Evolutionary conservation across 1,140 invertebrate species (phyloP).

Genomic region (Zaprionus ornatus): DNA sequence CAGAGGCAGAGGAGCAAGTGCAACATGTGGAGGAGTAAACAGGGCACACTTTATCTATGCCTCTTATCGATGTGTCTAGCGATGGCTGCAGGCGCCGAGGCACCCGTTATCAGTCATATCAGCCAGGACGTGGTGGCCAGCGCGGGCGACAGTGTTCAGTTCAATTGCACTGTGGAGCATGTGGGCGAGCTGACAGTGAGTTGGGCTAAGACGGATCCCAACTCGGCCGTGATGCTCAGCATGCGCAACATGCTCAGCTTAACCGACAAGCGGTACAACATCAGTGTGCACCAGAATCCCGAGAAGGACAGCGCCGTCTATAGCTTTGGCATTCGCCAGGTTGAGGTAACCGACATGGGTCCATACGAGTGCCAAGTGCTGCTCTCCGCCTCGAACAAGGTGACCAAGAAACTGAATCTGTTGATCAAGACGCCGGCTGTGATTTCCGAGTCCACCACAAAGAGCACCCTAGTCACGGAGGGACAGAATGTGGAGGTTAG

Average conservation of each 20-base stretch:
- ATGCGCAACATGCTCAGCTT: slow-evolving; percentile 89
- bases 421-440: slow-evolving; percentile 90
- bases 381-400: slow-evolving; percentile 88
- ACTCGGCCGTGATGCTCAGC: slow-evolving; percentile 85
- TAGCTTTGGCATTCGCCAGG: slow-evolving; percentile 88
- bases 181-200: slow-evolving; percentile 89
- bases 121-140: slow-evolving; percentile 91
- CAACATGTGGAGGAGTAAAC: slow-evolving; percentile 5
- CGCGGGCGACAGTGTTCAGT: slow-evolving; percentile 90
- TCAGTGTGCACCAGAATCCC: slow-evolving; percentile 85
- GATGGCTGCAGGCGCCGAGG: not conserved
- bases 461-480: slow-evolving; percentile 89
- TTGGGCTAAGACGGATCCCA: slow-evolving; percentile 87
- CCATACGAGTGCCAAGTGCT: slow-evolving; percentile 91
- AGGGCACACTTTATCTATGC: slow-evolving; percentile 28
- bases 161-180: slow-evolving; percentile 92
- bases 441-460: slow-evolving; percentile 90
- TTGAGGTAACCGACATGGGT: slow-evolving; percentile 92
- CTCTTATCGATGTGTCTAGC: slow-evolving; percentile 36
- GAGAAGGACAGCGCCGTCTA: slow-evolving; percentile 88
- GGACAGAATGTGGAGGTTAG: slow-evolving; percentile 88
- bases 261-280: slow-evolving; percentile 89
- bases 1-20: not conserved
- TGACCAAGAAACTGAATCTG: slow-evolving; percentile 89
- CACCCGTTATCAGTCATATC: slow-evolving; percentile 89